Conservation (phyloP, 2,113 vertebrate genomes). For the Panthera tigris region DNA sequence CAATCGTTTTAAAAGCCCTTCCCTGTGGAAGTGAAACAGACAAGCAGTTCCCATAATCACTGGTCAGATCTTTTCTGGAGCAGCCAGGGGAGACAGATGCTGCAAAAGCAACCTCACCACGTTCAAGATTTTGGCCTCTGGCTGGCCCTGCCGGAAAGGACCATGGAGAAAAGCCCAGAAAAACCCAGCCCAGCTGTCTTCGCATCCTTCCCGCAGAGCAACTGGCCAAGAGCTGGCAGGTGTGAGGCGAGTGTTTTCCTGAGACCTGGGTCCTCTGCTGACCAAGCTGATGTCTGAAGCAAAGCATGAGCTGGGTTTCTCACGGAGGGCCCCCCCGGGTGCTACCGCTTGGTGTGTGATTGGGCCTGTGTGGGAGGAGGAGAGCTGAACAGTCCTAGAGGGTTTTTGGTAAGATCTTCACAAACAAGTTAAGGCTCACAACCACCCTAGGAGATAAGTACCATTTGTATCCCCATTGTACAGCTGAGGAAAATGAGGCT, state of each 20-base stretch:
- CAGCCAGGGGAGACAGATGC: slow-evolving; percentile 36
- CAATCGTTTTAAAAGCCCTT: background rate
- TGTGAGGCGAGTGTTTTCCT: slow-evolving; percentile 61
- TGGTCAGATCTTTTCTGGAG: slow-evolving; percentile 1
- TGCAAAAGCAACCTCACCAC: background rate
- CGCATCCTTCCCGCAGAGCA: slow-evolving; percentile 33
- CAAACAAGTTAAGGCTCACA: background rate
- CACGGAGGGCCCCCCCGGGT: rapidly evolving
- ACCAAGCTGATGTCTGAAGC: background rate
- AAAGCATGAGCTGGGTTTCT: background rate
- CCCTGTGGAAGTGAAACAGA: background rate
- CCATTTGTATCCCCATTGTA: background rate
- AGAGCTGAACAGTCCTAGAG: too few relatives aligned
- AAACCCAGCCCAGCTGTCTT: slow-evolving; percentile 73
- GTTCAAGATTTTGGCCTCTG: slow-evolving; percentile 64
- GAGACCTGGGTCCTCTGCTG: slow-evolving; percentile 37
- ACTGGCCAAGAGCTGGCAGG: slow-evolving; percentile 70
- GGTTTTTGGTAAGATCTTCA: background rate
- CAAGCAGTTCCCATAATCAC: background rate
- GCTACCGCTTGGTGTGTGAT: background rate
- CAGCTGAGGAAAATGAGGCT: background rate
- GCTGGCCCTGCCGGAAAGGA: slow-evolving; percentile 72
- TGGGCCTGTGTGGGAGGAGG: background rate
- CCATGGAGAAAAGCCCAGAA: slow-evolving; percentile 74
- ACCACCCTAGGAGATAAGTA: background rate